Conservation (phyloP, 2,888 invertebrate genomes). For the Dysmachus trigonus region DNA sequence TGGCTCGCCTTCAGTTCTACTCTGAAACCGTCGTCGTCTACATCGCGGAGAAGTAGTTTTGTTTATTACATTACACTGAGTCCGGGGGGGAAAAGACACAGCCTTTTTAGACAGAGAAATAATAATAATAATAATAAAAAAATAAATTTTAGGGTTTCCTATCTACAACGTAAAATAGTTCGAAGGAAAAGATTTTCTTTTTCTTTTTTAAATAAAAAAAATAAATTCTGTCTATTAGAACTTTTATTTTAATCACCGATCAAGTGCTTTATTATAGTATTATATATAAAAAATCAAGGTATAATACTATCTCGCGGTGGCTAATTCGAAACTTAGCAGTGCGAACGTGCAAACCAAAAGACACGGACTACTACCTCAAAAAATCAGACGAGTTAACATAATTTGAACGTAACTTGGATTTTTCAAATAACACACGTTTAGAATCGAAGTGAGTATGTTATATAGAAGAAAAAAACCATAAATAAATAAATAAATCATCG, state of each 20-base stretch:
- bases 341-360: background rate
- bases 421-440: conserved; percentile 1
- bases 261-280: background rate
- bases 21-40: conserved; percentile 20
- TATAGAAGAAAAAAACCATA: background rate
- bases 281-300: background rate
- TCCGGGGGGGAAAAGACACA: background rate
- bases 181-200: background rate
- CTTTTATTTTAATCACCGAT: background rate
- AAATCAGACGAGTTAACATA: background rate
- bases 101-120: conserved; percentile 4
- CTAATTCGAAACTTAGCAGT: background rate
- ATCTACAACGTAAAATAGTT: conserved; percentile 21
- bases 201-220: background rate
- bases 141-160: conserved; percentile 6
- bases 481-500: background rate
- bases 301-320: background rate
- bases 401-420: conserved; percentile 3
- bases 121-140: background rate
- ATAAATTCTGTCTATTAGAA: conserved; percentile 1
- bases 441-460: conserved; percentile 31
- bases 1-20: conserved; percentile 19
- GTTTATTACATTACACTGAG: conserved; percentile 7
- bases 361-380: conserved; percentile 7
- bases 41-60: conserved; percentile 22